Evolutionary conservation across 2,888 invertebrate genomes (phyloP).

Genomic region (Lathronympha strigana): DNA sequence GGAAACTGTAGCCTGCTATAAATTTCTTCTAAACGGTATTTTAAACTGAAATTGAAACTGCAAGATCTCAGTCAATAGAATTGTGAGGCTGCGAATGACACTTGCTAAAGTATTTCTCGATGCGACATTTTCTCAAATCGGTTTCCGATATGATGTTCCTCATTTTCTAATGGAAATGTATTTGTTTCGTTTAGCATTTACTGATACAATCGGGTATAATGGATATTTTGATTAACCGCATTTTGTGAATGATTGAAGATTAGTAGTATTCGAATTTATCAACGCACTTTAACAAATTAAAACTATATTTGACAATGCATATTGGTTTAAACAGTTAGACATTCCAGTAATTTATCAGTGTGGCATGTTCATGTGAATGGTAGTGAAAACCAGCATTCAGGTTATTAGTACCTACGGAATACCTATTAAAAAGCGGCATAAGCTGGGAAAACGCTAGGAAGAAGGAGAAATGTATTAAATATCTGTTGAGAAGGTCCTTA

Average conservation of each 20-base stretch:
- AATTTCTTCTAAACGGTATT: constrained; percentile 5
- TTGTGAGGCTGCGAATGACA: constrained; percentile 25
- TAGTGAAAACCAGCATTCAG: too few relatives aligned
- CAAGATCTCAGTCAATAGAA: constrained; percentile 7
- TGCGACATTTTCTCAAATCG: constrained; percentile 19
- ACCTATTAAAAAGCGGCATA: too few relatives aligned
- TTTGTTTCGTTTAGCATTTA: constrained; percentile 15
- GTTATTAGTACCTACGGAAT: too few relatives aligned
- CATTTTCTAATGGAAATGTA: constrained; percentile 9
- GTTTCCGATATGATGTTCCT: constrained; percentile 17
- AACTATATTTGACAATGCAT: not conserved
- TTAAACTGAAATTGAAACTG: constrained; percentile 21
- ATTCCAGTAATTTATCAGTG: too few relatives aligned
- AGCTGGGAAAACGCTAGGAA: too few relatives aligned
- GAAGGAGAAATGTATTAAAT: too few relatives aligned
- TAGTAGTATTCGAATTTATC: not conserved
- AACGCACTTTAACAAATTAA: constrained; percentile 29
- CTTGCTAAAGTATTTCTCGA: constrained; percentile 14
- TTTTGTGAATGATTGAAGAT: constrained; percentile 11
- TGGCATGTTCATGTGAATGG: too few relatives aligned
- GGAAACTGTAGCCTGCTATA: not conserved
- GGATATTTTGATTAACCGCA: not conserved
- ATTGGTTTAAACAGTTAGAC: not conserved
- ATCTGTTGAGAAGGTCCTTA: too few relatives aligned
- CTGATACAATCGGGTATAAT: not conserved